Evolutionary conservation across 2,797 vertebrate species (phyloP).

Genomic region (Melanotaenia maccullochi): DNA sequence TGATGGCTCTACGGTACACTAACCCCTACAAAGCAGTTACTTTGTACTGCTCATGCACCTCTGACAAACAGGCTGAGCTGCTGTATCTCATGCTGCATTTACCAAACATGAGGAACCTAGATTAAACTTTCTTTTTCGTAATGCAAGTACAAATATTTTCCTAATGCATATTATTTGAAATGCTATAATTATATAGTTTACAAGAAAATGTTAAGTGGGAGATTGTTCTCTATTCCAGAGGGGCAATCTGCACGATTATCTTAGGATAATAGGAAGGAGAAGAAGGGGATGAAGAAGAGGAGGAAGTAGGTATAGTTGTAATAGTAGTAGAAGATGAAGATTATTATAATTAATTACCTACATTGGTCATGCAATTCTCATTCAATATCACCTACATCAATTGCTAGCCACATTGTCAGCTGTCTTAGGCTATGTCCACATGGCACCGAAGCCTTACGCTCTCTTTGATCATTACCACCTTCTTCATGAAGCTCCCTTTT

Average conservation of each 20-base stretch:
- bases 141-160: background rate
- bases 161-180: background rate
- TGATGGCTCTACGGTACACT: background rate
- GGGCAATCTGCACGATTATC: background rate
- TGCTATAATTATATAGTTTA: background rate
- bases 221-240: background rate
- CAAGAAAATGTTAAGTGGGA: background rate
- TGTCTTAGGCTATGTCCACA: too few species aligned
- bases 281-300: background rate
- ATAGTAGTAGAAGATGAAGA: too few species aligned
- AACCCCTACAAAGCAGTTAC: background rate
- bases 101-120: background rate
- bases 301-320: background rate
- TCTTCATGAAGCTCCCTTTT: background rate
- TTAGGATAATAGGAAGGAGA: background rate
- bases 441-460: too few species aligned
- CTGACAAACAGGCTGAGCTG: background rate
- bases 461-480: too few species aligned
- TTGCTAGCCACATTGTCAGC: background rate
- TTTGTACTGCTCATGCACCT: background rate
- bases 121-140: background rate
- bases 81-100: background rate
- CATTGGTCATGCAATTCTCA: background rate
- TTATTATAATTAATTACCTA: too few species aligned
- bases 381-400: background rate